Base-by-base conservation (phyloP, 1,140 invertebrate species). In the Pseudomyrmex sp. region DNA sequence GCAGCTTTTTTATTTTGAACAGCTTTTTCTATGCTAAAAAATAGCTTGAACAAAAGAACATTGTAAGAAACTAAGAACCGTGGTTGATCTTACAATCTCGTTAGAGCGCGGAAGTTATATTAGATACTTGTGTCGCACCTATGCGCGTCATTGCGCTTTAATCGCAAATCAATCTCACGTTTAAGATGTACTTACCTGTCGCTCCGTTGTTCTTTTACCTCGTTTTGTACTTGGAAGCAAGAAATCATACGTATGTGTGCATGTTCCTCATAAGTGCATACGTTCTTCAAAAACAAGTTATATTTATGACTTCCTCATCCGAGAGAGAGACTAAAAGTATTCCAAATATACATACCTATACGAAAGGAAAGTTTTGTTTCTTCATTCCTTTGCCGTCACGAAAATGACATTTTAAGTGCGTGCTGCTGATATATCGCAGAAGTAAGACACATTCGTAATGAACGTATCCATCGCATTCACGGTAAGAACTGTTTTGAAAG, bases 371-470 rank as follows among this genome's bases (percentile, higher is more conserved):
- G 69, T 86, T 44, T 59, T 23, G 12, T 68, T 48, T 54, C 59
- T 52, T n/a, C 48, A 74, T 74, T 50, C 61, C 65, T 52, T n/a
- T 35, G 74, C 74, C 46, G 61, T 72, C 48, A 48, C 62, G 84
- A 35, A 35, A 87, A 87, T 74, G 85, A 87, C 83, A 84, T 75
- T 87, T 88, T 84, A 88, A 88, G 66, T 84, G 23, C 69, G 52
- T 0, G 15, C 7, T 65, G 46, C 10, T 58, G 1, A 44, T 8
- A 66, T 69, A 48, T 79, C 65, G 9, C 15, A 69, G 54, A 79
- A 79, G 23, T 52, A 4, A 48, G 15, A n/a, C 7, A 26, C 12
- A 18, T 79, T 0, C 1, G 35, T 69, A 59, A 59, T 26, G 15
- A 35, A 65, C 66, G 23, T 54, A 74, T 74, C 26, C 3, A 46